Base-by-base conservation (phyloP, 2,888 invertebrate genomes). In the Melinaea marsaeus region DNA sequence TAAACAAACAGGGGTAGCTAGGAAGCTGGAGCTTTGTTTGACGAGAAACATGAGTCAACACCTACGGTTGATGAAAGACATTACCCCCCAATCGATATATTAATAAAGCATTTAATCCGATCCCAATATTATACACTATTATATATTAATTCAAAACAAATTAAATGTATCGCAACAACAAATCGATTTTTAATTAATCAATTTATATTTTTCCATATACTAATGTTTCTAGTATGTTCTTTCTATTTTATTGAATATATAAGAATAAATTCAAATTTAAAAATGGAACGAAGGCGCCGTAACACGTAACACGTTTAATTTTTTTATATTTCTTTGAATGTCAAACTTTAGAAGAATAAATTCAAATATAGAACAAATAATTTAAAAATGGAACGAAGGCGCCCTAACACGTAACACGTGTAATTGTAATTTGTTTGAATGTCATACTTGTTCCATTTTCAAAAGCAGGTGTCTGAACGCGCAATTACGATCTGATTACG, bases 1-100 rank as follows among this genome's bases (percentile, higher is more conserved):
- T 90, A 89, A 90, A 88, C 84, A 90, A 90, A 90, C 89, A 90
- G 79, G 89, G 88, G 90, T 88, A 88, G 89, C 88, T 87, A 86
- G 89, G 90, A 88, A 90, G 90, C 90, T 83, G 87, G 86, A 78
- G 77, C 84, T 83, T 84, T 89, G 88, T 90, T 90, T 90, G 88
- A 76, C 79, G 83, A 90, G 89, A 85, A 88, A 86, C 88, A 87
- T 84, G 78, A 85, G 88, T 88, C 85, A 89, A 88, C 84, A 88
- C 72, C 42, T 9, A 37, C 37, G 22, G 0, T 22, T 37, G 37
- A 7, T 69, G 62, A 71, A 57, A 22, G 22, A 22, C 22, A 22
- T 22, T 67, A 62, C 57, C 56, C 60, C 59, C 55, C 51, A 63
- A 64, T 69, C 65, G 63, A 69, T 67, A 64, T 64, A 51, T 32